Percentiles rank a stretch among this genome's conserved stretches.
Evolutionary conservation across 2,888 invertebrate species (phyloP).

Genomic region (Trichogramma dendrolimi): DNA sequence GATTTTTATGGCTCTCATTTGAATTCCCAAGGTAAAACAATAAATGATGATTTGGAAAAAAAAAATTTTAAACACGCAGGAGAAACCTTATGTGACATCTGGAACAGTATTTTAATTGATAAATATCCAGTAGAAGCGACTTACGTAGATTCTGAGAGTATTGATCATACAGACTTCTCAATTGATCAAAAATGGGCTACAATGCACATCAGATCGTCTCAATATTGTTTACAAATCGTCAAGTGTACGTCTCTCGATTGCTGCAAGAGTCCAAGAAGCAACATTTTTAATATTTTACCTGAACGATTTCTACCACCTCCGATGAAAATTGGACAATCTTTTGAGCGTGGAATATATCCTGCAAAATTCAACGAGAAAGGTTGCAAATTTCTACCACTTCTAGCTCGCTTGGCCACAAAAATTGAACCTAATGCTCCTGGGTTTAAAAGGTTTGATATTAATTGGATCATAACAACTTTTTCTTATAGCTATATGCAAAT

Average conservation of each 20-base stretch:
- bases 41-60: slow-evolving; percentile 40
- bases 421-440: neutral
- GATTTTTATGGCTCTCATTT: slow-evolving; percentile 39
- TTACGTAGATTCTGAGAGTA: slow-evolving; percentile 17
- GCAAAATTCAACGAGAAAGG: neutral
- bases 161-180: slow-evolving; percentile 21
- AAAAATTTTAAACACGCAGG: slow-evolving; percentile 42
- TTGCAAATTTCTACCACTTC: neutral
- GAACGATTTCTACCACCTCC: neutral
- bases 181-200: slow-evolving; percentile 30
- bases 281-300: neutral
- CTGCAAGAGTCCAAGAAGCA: neutral
- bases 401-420: neutral
- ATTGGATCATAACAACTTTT: neutral
- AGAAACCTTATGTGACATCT: slow-evolving; percentile 41
- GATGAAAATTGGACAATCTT: neutral
- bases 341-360: neutral
- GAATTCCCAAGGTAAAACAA: slow-evolving; percentile 33
- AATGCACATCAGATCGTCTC: slow-evolving; percentile 33
- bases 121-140: slow-evolving; percentile 25
- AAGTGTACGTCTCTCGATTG: neutral
- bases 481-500: neutral
- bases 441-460: neutral
- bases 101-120: slow-evolving; percentile 40
- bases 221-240: slow-evolving; percentile 26